These are phyloP conservation scores for Pyralis farinalis DNA, from an alignment of 2,888 invertebrate species.

Conservation along the genomic window DNA sequence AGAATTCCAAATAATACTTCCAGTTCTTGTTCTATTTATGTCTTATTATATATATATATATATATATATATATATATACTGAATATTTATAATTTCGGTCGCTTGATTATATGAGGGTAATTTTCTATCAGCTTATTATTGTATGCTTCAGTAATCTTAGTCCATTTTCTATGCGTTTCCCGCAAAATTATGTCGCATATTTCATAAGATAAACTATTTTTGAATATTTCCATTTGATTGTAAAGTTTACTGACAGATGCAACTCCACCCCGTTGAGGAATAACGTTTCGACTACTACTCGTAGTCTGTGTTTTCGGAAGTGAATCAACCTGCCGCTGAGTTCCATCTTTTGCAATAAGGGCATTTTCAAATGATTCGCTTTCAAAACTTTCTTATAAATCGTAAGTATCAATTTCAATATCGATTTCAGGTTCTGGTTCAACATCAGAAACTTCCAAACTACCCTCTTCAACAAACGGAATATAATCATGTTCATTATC, in stretches of 20 bases:
- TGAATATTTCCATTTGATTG: slow-evolving; percentile 15
- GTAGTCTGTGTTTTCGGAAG: no score
- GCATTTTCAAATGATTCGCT: no score
- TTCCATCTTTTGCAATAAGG: no score
- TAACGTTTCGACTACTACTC: no score
- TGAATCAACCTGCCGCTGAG: no score
- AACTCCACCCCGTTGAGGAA: slow-evolving; percentile 1
- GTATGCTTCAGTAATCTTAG: slow-evolving; percentile 13
- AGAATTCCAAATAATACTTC: no score
- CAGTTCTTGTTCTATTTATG: no score
- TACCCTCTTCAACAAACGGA: no score
- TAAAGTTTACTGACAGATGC: slow-evolving; percentile 13
- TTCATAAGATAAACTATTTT: slow-evolving; percentile 15
- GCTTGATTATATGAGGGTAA: slow-evolving; percentile 11
- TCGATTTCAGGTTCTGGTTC: slow-evolving; percentile 6
- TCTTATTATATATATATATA: no score
- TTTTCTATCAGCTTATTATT: slow-evolving; percentile 16
- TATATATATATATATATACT: no score
- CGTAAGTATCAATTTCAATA: slow-evolving; percentile 10
- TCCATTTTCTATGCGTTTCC: slow-evolving; percentile 10
- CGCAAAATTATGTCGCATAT: slow-evolving; percentile 14
- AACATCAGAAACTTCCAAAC: no score
- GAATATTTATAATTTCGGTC: slow-evolving; percentile 2
- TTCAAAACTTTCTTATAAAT: background rate
- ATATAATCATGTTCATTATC: no score